Percentiles rank a stretch among this genome's conserved stretches.
Evolutionary conservation across 1,140 invertebrate species (phyloP).

Genomic region (Drosophila nigromelanica): DNA sequence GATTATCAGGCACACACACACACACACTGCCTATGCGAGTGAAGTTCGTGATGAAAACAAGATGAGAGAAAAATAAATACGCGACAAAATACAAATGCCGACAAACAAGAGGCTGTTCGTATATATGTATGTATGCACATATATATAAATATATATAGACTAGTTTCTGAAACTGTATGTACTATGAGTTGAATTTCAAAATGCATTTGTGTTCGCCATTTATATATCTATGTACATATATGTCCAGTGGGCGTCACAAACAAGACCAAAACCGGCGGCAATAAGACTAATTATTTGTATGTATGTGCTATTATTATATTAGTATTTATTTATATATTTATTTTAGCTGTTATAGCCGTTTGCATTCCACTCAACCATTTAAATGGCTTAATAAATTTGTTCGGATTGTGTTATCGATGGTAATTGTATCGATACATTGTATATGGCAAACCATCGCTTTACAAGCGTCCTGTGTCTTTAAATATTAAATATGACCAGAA

Average conservation of each 20-base stretch:
- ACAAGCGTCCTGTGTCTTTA: too few relatives aligned
- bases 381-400: not conserved
- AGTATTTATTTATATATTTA: not conserved
- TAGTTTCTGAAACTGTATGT: not conserved
- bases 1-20: slow-evolving; percentile 42
- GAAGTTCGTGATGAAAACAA: slow-evolving; percentile 48
- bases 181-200: not conserved
- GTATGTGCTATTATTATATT: not conserved
- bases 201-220: not conserved
- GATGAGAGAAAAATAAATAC: slow-evolving; percentile 35
- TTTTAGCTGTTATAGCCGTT: too few relatives aligned
- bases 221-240: not conserved
- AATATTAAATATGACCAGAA: too few relatives aligned
- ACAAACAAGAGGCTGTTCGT: slow-evolving; percentile 6
- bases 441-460: too few relatives aligned
- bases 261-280: not conserved
- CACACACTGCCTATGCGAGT: not conserved
- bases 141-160: slow-evolving; percentile 1
- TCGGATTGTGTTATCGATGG: too few relatives aligned
- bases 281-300: slow-evolving; percentile 1
- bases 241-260: not conserved
- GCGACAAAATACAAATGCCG: slow-evolving; percentile 32
- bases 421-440: not conserved
- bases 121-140: not conserved
- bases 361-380: slow-evolving; percentile 4